These are phyloP conservation scores for Mactra quadrangularis DNA, from an alignment of 1,140 invertebrate species.

Conservation along the genomic window DNA sequence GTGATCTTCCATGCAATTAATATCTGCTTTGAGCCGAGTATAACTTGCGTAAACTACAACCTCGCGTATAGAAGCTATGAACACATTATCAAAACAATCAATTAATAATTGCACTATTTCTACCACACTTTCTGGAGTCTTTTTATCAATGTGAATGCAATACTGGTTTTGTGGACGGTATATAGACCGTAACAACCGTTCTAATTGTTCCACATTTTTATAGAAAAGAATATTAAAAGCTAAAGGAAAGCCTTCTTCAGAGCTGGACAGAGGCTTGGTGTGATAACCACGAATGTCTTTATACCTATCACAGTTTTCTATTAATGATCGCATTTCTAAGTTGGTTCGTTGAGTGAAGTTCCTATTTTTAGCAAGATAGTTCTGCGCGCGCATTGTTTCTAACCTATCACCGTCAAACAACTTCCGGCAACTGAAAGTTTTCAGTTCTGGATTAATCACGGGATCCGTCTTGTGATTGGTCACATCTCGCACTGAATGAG, in stretches of 20 bases:
- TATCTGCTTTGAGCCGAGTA: conserved; percentile 70
- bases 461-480: background rate
- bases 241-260: conserved; percentile 67
- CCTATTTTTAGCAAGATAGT: background rate
- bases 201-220: conserved; percentile 63
- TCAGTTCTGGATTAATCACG: background rate
- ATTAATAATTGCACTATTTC: conserved; percentile 52
- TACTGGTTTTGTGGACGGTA: conserved; percentile 72
- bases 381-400: background rate
- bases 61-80: conserved; percentile 68
- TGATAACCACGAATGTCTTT: conserved; percentile 21
- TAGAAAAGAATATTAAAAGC: conserved; percentile 68
- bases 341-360: background rate
- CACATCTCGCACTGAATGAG: too few species aligned
- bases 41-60: conserved; percentile 69
- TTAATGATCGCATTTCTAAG: background rate
- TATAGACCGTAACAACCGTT: conserved; percentile 65
- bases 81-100: conserved; percentile 75
- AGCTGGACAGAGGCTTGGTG: background rate
- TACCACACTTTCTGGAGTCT: conserved; percentile 33
- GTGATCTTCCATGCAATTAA: conserved; percentile 75
- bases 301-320: conserved; percentile 21
- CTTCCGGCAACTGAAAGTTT: conserved; percentile 18
- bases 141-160: conserved; percentile 73
- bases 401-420: conserved; percentile 13